Percentiles rank a stretch among this genome's conserved stretches.
Evolutionary conservation across 2,888 invertebrate species (phyloP).

Genomic region (Drosophila anomelani): DNA sequence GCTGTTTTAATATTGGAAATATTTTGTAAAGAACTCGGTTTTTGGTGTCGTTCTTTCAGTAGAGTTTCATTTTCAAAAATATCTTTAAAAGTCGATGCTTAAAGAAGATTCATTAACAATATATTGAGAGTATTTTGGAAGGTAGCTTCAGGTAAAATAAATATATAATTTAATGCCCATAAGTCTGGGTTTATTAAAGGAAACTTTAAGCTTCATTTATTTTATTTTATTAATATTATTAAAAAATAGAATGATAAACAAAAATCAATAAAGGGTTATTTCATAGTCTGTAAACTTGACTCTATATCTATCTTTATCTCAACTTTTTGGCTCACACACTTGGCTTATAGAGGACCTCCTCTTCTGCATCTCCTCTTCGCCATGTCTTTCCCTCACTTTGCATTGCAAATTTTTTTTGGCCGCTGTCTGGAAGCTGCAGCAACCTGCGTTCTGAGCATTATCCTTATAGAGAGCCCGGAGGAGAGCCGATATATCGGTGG

Average conservation of each 20-base stretch:
- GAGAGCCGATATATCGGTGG: slow-evolving; percentile 59
- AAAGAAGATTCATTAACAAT: background rate
- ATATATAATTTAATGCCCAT: background rate
- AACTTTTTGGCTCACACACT: slow-evolving; percentile 48
- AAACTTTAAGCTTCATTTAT: background rate
- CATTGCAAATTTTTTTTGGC: slow-evolving; percentile 67
- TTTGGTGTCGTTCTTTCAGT: background rate
- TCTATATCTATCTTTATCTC: background rate
- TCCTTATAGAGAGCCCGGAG: slow-evolving; percentile 69
- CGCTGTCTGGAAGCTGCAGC: slow-evolving; percentile 38
- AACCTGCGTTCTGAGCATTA: slow-evolving; percentile 76
- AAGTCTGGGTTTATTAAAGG: background rate
- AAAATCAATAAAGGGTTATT: background rate
- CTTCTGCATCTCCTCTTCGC: background rate
- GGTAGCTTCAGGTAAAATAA: background rate
- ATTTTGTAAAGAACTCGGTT: background rate
- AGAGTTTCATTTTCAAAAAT: background rate
- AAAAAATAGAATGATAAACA: too few relatives aligned
- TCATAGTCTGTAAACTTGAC: background rate
- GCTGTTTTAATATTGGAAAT: background rate
- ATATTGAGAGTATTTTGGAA: too few relatives aligned
- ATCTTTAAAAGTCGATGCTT: background rate
- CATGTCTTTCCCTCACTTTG: slow-evolving; percentile 51
- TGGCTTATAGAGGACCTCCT: slow-evolving; percentile 3
- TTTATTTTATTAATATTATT: background rate